Conservation (phyloP, 2,888 invertebrate species). For the Pycnomerus fuliginosus region DNA sequence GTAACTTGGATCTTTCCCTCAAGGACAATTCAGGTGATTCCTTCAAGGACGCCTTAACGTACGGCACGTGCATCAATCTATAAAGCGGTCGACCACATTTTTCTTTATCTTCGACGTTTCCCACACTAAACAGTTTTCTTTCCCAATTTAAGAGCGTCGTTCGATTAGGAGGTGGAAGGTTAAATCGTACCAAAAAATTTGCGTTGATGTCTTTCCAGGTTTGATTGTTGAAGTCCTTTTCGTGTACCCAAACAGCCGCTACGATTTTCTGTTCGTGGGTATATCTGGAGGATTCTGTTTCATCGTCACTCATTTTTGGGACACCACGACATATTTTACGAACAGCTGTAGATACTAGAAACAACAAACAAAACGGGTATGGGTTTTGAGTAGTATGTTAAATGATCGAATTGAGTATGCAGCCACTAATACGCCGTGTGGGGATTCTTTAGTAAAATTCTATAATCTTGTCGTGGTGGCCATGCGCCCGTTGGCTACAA, state of each 20-base stretch:
- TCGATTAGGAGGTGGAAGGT: conserved; percentile 48
- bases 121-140: conserved; percentile 33
- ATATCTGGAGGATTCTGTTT: conserved; percentile 25
- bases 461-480: too few relatives aligned
- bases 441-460: too few relatives aligned
- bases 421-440: too few relatives aligned
- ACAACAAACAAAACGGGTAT: conserved; percentile 5
- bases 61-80: conserved; percentile 43
- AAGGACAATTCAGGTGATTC: conserved; percentile 50
- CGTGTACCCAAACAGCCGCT: conserved; percentile 56
- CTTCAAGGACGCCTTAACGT: conserved; percentile 49
- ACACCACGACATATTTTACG: conserved; percentile 27
- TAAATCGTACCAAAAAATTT: conserved; percentile 52
- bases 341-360: conserved; percentile 36
- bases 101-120: conserved; percentile 52
- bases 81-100: conserved; percentile 50
- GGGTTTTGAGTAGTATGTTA: conserved; percentile 9
- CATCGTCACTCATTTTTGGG: conserved; percentile 20
- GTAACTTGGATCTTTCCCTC: conserved; percentile 49
- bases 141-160: conserved; percentile 35
- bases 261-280: conserved; percentile 54
- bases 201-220: conserved; percentile 49
- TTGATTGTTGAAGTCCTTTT: conserved; percentile 49
- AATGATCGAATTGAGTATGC: too few relatives aligned
- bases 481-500: too few relatives aligned